phyloP scores from a whole-genome alignment of 2,888 invertebrate genomes.

The Tenthredo amoena region DNA sequence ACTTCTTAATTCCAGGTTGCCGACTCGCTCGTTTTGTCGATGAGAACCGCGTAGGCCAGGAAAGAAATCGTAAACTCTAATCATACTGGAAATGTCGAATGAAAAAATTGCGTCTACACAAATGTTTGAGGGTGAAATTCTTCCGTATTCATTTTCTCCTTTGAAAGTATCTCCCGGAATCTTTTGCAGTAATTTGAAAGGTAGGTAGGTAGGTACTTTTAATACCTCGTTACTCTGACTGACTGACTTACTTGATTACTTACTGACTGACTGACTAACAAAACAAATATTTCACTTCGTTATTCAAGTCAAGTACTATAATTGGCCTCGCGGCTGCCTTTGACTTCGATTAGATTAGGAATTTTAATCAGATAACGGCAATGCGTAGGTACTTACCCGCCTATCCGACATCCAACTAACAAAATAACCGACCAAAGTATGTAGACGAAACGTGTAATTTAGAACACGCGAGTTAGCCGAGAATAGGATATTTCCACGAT shows the following conservation, averaged over 20 bases:
- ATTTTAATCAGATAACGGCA: neutral
- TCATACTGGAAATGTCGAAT: constrained; percentile 4
- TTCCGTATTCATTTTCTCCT: neutral
- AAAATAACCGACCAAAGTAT: neutral
- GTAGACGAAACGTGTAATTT: constrained; percentile 5
- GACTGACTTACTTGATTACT: neutral
- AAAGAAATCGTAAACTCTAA: constrained; percentile 3
- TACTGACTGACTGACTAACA: neutral
- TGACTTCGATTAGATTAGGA: constrained; percentile 22
- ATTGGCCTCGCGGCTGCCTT: constrained; percentile 12
- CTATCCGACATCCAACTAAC: neutral
- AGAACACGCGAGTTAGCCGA: neutral
- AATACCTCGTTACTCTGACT: neutral
- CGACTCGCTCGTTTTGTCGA: neutral
- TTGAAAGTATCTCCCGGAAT: neutral
- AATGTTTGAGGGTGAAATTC: neutral
- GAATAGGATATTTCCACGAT: neutral
- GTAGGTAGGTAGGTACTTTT: neutral
- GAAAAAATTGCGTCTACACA: neutral
- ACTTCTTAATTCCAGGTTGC: constrained; percentile 65
- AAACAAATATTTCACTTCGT: neutral
- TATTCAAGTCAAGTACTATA: neutral
- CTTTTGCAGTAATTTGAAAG: neutral
- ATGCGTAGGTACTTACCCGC: neutral
- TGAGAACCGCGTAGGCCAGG: neutral